Conservation (phyloP, 2,113 vertebrate genomes). For the Rhinoderma darwinii region DNA sequence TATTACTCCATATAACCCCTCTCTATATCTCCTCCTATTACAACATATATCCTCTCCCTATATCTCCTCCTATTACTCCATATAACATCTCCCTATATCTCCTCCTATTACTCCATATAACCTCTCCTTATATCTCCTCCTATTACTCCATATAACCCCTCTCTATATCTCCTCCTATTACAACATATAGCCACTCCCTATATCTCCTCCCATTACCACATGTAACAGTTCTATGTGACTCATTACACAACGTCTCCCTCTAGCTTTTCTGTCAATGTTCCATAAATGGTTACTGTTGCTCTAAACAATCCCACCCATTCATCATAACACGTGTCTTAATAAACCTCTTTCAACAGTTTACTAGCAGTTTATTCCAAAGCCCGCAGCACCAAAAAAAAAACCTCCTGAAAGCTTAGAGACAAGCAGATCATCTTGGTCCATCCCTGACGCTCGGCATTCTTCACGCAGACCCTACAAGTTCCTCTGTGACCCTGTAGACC, state of each 20-base stretch:
- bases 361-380: slow-evolving; percentile 16
- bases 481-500: background rate
- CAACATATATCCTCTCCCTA: background rate
- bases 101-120: slow-evolving; percentile 6
- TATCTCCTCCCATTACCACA: background rate
- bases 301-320: slow-evolving; percentile 43
- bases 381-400: no score
- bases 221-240: background rate
- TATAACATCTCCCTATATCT: background rate
- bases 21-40: slow-evolving; percentile 5
- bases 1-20: background rate
- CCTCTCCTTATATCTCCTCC: slow-evolving; percentile 9
- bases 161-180: background rate
- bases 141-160: background rate
- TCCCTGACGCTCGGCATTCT: background rate
- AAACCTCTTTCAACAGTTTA: background rate
- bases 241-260: background rate
- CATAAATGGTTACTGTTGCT: slow-evolving; percentile 48
- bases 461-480: background rate
- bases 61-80: slow-evolving; percentile 16
- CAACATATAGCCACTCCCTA: background rate
- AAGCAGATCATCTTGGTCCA: background rate
- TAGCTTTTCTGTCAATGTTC: background rate
- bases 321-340: slow-evolving; percentile 34
- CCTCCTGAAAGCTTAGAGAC: background rate